These are phyloP conservation scores for Phocides pigmalion DNA, from an alignment of 1,140 invertebrate species.

Conservation along the genomic window DNA sequence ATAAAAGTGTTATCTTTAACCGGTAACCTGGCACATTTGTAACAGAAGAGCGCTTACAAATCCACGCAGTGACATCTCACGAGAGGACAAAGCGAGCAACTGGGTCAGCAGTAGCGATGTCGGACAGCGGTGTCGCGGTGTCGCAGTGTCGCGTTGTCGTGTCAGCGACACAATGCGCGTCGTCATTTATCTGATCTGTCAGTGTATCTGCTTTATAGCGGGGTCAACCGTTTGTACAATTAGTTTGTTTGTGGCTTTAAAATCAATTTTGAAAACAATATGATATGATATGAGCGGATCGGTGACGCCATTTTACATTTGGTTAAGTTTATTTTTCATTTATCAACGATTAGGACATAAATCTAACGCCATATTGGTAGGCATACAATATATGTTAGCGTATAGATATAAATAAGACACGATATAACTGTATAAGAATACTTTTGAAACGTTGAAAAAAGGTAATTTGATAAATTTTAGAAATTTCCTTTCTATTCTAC, in stretches of 20 bases:
- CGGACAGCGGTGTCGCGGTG: constrained; percentile 18
- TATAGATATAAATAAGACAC: too few species aligned
- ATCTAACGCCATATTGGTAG: too few species aligned
- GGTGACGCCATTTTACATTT: too few species aligned
- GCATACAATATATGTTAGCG: too few species aligned
- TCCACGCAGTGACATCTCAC: constrained; percentile 29
- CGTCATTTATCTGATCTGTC: constrained; percentile 35
- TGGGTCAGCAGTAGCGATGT: constrained; percentile 50
- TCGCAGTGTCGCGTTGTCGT: constrained; percentile 43
- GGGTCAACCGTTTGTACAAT: not conserved
- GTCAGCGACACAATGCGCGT: constrained; percentile 26
- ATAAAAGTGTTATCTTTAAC: not conserved
- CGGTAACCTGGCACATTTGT: not conserved
- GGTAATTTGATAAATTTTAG: too few species aligned
- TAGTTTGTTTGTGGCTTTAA: not conserved
- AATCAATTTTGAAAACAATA: too few species aligned
- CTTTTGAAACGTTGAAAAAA: too few species aligned
- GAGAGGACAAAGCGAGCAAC: constrained; percentile 54
- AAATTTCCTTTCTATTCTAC: too few species aligned
- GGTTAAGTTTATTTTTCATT: too few species aligned
- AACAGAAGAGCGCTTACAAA: not conserved
- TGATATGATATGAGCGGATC: too few species aligned
- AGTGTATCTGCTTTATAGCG: not conserved
- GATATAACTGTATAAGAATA: too few species aligned
- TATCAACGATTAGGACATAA: too few species aligned